Percentiles rank a stretch among this genome's conserved stretches.
These are phyloP conservation scores for Brachionus koreanus DNA, from an alignment of 1,140 invertebrate species.

Conservation along the genomic window DNA sequence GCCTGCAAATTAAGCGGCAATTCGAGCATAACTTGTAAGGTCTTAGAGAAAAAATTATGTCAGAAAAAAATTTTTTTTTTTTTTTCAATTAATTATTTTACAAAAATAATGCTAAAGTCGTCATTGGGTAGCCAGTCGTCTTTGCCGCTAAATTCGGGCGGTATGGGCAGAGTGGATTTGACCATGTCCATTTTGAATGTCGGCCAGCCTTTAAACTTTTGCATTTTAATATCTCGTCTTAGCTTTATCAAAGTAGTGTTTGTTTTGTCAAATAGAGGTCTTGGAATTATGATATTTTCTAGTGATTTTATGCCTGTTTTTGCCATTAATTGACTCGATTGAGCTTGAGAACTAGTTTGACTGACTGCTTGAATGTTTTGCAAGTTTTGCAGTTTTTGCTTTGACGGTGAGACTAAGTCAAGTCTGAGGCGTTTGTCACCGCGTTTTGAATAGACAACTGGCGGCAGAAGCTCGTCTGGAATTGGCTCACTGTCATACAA, in stretches of 20 bases:
- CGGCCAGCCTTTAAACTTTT: constrained; percentile 66
- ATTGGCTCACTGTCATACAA: constrained; percentile 78
- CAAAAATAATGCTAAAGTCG: constrained; percentile 52
- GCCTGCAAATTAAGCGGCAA: constrained; percentile 73
- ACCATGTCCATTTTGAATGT: constrained; percentile 62
- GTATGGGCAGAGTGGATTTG: constrained; percentile 56
- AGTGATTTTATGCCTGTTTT: constrained; percentile 54
- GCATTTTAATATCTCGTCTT: constrained; percentile 70
- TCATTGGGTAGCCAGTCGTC: constrained; percentile 52
- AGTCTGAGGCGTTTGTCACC: constrained; percentile 69
- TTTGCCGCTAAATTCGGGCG: constrained; percentile 56
- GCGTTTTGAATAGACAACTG: constrained; percentile 72
- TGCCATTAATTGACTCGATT: not conserved
- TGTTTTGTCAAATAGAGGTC: constrained; percentile 81
- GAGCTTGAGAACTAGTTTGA: not conserved
- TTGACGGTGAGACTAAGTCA: constrained; percentile 59
- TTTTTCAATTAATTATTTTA: not conserved
- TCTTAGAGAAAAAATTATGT: constrained; percentile 58
- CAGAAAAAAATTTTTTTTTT: not conserved
- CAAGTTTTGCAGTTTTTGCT: constrained; percentile 14
- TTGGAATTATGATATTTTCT: constrained; percentile 73
- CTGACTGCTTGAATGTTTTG: constrained; percentile 1
- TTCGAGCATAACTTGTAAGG: constrained; percentile 76
- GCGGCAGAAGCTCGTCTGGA: constrained; percentile 75
- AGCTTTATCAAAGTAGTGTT: constrained; percentile 72